Evolutionary conservation across 2,888 invertebrate genomes (phyloP).

Genomic region (Pomacea canaliculata): DNA sequence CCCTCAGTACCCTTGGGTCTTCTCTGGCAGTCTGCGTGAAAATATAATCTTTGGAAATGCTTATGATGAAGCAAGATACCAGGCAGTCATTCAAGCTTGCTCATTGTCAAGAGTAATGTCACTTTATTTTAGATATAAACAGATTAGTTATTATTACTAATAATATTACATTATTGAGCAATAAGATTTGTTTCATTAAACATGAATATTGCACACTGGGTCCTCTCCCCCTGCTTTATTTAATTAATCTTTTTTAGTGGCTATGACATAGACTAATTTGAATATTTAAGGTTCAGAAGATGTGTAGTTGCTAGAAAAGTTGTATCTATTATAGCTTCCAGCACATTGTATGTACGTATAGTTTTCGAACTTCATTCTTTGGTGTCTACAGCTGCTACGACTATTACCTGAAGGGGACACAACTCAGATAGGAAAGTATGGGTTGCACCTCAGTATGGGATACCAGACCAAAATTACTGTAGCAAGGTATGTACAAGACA

Average conservation of each 20-base stretch:
- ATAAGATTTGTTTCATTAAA: too few relatives aligned
- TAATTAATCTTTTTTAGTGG: too few relatives aligned
- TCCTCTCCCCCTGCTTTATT: too few relatives aligned
- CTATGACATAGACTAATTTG: too few relatives aligned
- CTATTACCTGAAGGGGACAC: constrained; percentile 83
- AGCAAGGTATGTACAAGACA: constrained; percentile 41
- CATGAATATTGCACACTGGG: too few relatives aligned
- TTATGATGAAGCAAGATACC: constrained; percentile 73
- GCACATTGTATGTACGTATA: too few relatives aligned
- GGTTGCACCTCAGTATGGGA: constrained; percentile 85
- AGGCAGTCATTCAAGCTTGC: constrained; percentile 76
- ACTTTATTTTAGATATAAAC: not conserved
- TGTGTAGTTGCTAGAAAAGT: too few relatives aligned
- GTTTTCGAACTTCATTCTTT: too few relatives aligned
- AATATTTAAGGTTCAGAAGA: too few relatives aligned
- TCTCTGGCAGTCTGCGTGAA: constrained; percentile 82
- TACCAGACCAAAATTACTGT: constrained; percentile 86
- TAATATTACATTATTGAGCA: too few relatives aligned
- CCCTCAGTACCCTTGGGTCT: constrained; percentile 84
- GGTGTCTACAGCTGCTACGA: constrained; percentile 75
- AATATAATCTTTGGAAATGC: constrained; percentile 91
- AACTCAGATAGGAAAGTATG: constrained; percentile 89
- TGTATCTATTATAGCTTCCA: too few relatives aligned
- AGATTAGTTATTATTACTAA: too few relatives aligned
- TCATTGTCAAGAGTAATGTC: constrained; percentile 65